phyloP scores from a whole-genome alignment of 2,113 vertebrate species.

The Connochaetes taurinus region DNA sequence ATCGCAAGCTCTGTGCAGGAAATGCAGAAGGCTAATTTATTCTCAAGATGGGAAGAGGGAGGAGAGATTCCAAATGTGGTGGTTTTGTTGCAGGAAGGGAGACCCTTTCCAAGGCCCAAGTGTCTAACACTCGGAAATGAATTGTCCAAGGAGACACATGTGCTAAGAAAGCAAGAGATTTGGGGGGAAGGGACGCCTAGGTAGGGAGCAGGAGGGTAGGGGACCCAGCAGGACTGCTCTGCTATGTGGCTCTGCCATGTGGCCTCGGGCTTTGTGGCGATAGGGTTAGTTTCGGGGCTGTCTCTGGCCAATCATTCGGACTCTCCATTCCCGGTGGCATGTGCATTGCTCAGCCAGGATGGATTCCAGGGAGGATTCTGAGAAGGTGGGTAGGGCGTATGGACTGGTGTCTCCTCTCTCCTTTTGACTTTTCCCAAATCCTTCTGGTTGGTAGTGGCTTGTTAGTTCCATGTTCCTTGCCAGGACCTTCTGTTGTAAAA shows the following conservation, averaged over 20 bases:
- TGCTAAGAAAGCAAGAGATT: neutral
- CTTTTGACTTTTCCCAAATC: neutral
- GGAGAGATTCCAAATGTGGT: neutral
- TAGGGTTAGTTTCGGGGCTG: neutral
- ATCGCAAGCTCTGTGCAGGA: neutral
- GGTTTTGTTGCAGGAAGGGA: neutral
- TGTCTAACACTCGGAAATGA: neutral
- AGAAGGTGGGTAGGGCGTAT: neutral
- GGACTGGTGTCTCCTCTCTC: neutral
- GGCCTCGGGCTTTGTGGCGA: neutral
- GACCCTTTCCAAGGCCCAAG: neutral
- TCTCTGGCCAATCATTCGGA: neutral
- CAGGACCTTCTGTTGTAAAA: neutral
- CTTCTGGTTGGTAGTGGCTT: neutral
- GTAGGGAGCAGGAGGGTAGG: neutral
- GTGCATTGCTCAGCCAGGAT: neutral
- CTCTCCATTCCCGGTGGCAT: neutral
- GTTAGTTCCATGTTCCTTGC: neutral
- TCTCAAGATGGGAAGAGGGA: neutral
- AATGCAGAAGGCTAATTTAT: neutral
- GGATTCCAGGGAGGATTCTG: neutral
- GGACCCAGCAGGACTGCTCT: neutral
- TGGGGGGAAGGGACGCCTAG: rapidly evolving
- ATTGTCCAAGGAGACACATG: neutral
- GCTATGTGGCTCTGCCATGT: neutral